These are phyloP conservation scores for Pseudonaja textilis DNA, from an alignment of 2,113 vertebrate genomes.

Conservation along the genomic window DNA sequence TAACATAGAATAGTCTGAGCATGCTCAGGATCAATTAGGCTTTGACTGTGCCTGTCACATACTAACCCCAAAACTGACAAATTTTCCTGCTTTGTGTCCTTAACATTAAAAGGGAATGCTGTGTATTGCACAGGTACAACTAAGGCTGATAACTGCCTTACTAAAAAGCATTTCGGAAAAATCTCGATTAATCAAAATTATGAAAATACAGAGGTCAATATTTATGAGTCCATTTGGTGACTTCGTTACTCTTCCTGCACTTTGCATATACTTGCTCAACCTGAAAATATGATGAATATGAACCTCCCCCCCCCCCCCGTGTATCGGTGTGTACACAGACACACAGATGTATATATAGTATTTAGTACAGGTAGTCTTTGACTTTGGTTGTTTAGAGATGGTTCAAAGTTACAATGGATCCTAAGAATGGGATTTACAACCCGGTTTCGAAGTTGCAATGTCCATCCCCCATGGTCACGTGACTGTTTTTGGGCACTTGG, in stretches of 20 bases:
- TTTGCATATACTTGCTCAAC: background rate
- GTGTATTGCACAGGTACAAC: background rate
- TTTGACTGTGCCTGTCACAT: background rate
- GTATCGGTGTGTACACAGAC: background rate
- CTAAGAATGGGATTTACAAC: no score
- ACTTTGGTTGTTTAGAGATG: no score
- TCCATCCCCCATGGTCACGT: no score
- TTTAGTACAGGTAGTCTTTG: background rate
- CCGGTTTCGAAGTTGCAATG: no score
- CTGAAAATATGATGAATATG: background rate
- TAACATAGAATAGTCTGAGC: background rate
- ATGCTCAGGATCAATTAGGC: no score
- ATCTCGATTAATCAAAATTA: no score
- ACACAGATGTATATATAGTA: background rate
- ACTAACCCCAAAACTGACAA: background rate
- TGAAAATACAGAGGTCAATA: background rate
- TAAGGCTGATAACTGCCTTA: background rate
- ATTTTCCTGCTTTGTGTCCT: background rate
- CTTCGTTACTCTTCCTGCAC: background rate
- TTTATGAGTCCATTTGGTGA: background rate
- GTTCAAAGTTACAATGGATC: no score
- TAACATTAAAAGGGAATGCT: background rate
- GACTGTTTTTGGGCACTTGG: no score
- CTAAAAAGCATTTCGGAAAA: background rate
- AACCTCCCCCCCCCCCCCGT: no score